phyloP scores from a whole-genome alignment of 2,113 vertebrate species.

The Ictalurus furcatus region DNA sequence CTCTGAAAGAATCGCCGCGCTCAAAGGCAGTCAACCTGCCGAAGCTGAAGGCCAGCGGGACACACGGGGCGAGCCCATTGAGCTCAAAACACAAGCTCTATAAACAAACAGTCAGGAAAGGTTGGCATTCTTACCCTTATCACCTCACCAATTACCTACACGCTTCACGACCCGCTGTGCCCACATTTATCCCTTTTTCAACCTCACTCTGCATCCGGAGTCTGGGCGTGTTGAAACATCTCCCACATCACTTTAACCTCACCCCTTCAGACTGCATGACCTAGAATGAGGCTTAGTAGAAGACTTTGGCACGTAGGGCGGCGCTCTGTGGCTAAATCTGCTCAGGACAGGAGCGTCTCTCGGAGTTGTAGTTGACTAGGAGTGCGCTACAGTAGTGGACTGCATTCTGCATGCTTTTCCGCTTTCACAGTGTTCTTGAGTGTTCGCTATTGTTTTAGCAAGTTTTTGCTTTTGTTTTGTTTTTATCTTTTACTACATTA shows the following conservation, averaged over 20 bases:
- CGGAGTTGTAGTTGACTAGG: conserved; percentile 66
- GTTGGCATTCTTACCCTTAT: conserved; percentile 51
- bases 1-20: conserved; percentile 85
- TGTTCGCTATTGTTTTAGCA: conserved; percentile 54
- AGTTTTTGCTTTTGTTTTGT: conserved; percentile 38
- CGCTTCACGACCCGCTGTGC: not conserved
- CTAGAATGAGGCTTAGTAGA: conserved; percentile 65
- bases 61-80: conserved; percentile 81
- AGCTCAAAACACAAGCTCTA: conserved; percentile 90
- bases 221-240: conserved; percentile 33
- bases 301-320: conserved; percentile 61
- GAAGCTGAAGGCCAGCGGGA: conserved; percentile 79
- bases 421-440: conserved; percentile 64
- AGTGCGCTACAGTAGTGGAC: conserved; percentile 75
- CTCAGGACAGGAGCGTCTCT: conserved; percentile 66
- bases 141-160: conserved; percentile 12
- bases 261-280: conserved; percentile 59
- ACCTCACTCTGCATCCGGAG: conserved; percentile 48
- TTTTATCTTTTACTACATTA: conserved; percentile 62
- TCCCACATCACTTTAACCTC: conserved; percentile 36
- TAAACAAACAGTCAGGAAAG: conserved; percentile 67
- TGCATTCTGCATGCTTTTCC: conserved; percentile 69
- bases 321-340: conserved; percentile 61
- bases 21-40: conserved; percentile 79
- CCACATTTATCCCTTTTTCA: conserved; percentile 15